phyloP scores from a whole-genome alignment of 1,140 invertebrate species.

The Drosophila melanica region DNA sequence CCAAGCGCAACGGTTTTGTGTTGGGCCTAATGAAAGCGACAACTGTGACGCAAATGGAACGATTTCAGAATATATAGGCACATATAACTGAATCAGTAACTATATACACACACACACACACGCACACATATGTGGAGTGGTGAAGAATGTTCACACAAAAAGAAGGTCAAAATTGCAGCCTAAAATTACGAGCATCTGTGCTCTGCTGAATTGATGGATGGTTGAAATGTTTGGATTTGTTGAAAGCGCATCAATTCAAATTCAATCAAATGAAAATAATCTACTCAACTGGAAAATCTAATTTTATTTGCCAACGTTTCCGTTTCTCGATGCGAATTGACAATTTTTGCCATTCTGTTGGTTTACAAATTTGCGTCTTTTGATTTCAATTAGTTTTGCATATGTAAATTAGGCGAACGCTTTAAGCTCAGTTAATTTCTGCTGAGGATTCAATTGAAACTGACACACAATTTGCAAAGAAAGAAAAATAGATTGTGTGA shows the following conservation, averaged over 20 bases:
- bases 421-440: too few species aligned
- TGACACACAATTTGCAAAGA: too few species aligned
- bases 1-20: slow-evolving; percentile 55
- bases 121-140: background rate
- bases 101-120: slow-evolving; percentile 1
- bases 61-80: slow-evolving; percentile 34
- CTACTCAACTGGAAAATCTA: slow-evolving; percentile 39
- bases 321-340: slow-evolving; percentile 26
- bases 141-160: slow-evolving; percentile 25
- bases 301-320: slow-evolving; percentile 17
- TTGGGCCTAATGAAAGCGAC: slow-evolving; percentile 58
- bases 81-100: slow-evolving; percentile 6
- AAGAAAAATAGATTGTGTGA: too few species aligned
- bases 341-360: slow-evolving; percentile 9
- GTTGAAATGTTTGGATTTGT: slow-evolving; percentile 14
- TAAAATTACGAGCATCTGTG: slow-evolving; percentile 4
- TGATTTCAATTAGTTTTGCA: slow-evolving; percentile 14
- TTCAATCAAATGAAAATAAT: slow-evolving; percentile 62
- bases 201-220: background rate
- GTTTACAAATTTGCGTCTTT: slow-evolving; percentile 5
- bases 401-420: background rate
- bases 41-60: slow-evolving; percentile 39
- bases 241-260: slow-evolving; percentile 46
- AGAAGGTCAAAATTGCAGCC: slow-evolving; percentile 63
- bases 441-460: too few species aligned